These are phyloP conservation scores for Passer montanus DNA, from an alignment of 2,113 vertebrate species.

Conservation along the genomic window DNA sequence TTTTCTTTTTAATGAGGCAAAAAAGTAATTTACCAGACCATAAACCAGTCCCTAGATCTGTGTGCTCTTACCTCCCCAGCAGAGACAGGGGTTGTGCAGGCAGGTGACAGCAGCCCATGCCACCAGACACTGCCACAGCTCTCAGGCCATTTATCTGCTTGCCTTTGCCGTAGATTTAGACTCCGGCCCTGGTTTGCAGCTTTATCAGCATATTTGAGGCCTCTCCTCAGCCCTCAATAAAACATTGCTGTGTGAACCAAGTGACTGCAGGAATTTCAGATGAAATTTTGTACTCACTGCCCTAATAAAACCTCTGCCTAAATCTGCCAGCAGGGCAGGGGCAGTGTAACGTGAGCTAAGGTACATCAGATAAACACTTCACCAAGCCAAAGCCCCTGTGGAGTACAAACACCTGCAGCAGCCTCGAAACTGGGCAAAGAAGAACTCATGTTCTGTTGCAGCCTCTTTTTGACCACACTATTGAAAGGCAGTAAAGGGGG, in stretches of 20 bases:
- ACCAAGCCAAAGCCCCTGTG: neutral
- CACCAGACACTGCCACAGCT: fast-evolving
- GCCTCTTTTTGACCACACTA: neutral
- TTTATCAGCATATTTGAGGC: neutral
- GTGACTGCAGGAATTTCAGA: neutral
- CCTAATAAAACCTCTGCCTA: neutral
- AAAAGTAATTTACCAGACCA: neutral
- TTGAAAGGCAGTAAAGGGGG: neutral
- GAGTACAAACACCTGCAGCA: neutral
- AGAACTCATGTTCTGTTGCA: fast-evolving
- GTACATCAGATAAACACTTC: neutral
- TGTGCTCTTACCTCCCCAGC: neutral
- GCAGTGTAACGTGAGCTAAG: fast-evolving
- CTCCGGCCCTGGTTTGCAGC: neutral
- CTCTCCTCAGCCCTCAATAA: neutral
- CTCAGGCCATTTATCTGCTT: neutral
- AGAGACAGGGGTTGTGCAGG: neutral
- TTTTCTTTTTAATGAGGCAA: neutral
- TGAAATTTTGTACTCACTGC: neutral
- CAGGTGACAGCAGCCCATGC: neutral
- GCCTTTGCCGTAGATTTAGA: neutral
- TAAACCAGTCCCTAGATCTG: neutral
- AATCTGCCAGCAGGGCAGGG: neutral
- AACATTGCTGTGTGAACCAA: neutral
- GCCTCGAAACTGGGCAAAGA: neutral